phyloP scores from a whole-genome alignment of 2,113 vertebrate species.

The Pangasianodon gigas region DNA sequence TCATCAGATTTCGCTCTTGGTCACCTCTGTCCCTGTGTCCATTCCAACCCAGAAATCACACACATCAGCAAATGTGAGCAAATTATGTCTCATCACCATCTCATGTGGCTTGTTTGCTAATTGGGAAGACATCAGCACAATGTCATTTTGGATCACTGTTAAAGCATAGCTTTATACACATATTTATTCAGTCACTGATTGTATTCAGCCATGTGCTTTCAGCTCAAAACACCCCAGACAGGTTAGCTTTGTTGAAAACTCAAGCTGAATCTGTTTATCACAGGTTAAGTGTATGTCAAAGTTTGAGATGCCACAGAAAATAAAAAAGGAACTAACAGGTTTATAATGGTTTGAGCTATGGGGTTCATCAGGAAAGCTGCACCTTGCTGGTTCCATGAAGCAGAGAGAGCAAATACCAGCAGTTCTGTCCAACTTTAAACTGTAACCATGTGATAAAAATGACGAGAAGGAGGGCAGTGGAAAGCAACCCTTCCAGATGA shows the following conservation, averaged over 20 bases:
- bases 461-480: neutral
- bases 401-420: conserved; percentile 38
- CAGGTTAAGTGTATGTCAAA: neutral
- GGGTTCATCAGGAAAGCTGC: conserved; percentile 8
- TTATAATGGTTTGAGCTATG: neutral
- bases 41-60: neutral
- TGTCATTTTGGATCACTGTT: neutral
- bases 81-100: neutral
- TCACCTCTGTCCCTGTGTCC: neutral
- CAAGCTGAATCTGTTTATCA: neutral
- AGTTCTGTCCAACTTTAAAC: conserved; percentile 44
- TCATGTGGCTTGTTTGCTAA: neutral
- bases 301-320: neutral
- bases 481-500: conserved; percentile 34
- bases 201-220: neutral
- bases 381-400: conserved; percentile 5
- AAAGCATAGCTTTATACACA: neutral
- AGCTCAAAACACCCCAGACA: neutral
- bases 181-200: neutral
- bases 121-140: neutral
- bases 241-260: neutral
- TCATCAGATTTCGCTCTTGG: neutral
- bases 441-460: conserved; percentile 46
- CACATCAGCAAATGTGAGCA: neutral
- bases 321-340: conserved; percentile 11